A percentile compares a stretch with the other conserved stretches of the same genome.
These are phyloP conservation scores for Brachionus rubens DNA, from an alignment of 1,140 invertebrate genomes.

Conservation along the genomic window DNA sequence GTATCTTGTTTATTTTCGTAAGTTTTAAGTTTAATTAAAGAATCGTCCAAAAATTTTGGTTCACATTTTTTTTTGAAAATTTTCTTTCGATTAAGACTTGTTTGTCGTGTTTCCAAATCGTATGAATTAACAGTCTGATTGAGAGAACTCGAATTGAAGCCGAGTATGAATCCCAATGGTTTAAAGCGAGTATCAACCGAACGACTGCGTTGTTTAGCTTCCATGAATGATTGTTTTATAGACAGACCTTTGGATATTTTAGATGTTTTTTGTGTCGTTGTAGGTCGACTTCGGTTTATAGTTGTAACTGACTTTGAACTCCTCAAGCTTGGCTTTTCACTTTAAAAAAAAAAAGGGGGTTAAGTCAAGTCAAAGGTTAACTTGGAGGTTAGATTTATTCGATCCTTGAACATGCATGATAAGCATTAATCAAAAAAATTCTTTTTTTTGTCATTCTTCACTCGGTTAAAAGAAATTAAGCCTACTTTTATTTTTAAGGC, in stretches of 20 bases:
- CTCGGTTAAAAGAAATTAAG: too few relatives aligned
- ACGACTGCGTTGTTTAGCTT: constrained; percentile 23
- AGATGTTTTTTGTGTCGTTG: neutral
- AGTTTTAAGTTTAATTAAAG: constrained; percentile 2
- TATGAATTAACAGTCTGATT: constrained; percentile 3
- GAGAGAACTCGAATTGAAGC: neutral
- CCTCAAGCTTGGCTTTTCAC: constrained; percentile 10
- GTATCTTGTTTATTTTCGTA: neutral
- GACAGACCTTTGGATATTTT: neutral
- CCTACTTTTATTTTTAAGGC: neutral
- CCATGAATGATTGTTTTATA: constrained; percentile 8
- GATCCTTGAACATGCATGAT: too few relatives aligned
- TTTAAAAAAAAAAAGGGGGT: neutral
- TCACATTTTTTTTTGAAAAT: neutral
- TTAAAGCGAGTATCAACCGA: constrained; percentile 29
- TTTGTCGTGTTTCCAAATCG: constrained; percentile 12
- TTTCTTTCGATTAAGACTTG: neutral
- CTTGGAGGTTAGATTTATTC: too few relatives aligned
- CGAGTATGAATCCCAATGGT: neutral
- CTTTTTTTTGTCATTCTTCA: too few relatives aligned
- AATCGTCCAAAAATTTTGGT: neutral
- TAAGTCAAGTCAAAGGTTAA: neutral
- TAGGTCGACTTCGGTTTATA: neutral
- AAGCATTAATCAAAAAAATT: too few relatives aligned
- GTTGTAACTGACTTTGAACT: constrained; percentile 1